Conservation (phyloP, 2,888 invertebrate species). For the Amblyjoppa proteus region DNA sequence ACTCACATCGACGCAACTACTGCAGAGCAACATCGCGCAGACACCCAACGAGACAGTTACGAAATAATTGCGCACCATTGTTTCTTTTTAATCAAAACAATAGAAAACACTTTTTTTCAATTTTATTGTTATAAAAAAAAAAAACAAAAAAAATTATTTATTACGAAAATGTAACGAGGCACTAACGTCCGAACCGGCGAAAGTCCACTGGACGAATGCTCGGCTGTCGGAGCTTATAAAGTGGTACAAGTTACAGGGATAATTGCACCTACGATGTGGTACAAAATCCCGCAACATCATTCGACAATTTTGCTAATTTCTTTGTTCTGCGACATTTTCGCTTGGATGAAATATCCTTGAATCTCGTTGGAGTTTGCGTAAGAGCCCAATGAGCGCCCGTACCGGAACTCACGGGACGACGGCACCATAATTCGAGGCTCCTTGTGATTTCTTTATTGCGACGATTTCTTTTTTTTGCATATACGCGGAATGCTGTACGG, state of each 20-base stretch:
- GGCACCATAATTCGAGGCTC: constrained; percentile 16
- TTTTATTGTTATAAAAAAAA: not conserved
- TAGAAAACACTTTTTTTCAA: no score
- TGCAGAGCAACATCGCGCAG: not conserved
- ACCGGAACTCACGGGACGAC: not conserved
- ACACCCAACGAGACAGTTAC: not conserved
- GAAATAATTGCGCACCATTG: not conserved
- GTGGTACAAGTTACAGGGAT: constrained; percentile 2
- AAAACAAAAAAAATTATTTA: not conserved
- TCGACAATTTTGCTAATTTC: constrained; percentile 30
- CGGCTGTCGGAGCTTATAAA: constrained; percentile 50
- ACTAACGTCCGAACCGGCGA: not conserved
- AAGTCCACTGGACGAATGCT: not conserved
- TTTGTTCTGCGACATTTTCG: constrained; percentile 52
- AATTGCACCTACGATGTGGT: constrained; percentile 6
- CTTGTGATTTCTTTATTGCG: constrained; percentile 6
- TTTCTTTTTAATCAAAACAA: not conserved
- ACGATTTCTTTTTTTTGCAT: constrained; percentile 1
- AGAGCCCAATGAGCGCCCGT: not conserved
- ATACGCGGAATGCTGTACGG: not conserved
- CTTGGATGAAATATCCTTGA: not conserved
- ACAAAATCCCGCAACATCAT: constrained; percentile 5
- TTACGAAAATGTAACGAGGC: not conserved
- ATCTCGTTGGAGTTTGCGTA: constrained; percentile 23
- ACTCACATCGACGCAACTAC: not conserved